Evolutionary conservation across 1,140 invertebrate species (phyloP).

Genomic region (Cherax destructor): DNA sequence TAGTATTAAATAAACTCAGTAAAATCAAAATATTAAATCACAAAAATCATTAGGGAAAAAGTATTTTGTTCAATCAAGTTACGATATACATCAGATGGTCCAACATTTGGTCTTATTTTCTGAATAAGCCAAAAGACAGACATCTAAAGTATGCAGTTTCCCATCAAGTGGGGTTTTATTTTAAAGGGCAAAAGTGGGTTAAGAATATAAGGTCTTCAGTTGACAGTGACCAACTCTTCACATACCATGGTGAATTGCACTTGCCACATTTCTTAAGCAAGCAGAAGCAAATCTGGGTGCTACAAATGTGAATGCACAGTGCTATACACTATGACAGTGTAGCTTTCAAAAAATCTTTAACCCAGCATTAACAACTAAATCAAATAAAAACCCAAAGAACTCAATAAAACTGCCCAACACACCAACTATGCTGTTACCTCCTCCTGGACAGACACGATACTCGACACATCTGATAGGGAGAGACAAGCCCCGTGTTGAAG

Average conservation of each 20-base stretch:
- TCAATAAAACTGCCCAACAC: constrained; percentile 63
- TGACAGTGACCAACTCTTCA: neutral
- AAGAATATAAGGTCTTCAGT: neutral
- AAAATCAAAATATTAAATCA: neutral
- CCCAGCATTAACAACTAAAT: constrained; percentile 16
- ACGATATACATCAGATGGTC: neutral
- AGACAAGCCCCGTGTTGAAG: constrained; percentile 63
- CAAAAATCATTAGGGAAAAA: neutral
- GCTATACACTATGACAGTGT: neutral
- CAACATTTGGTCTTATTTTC: neutral
- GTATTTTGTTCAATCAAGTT: neutral
- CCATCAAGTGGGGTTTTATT: neutral
- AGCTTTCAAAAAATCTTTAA: constrained; percentile 21
- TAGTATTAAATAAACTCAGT: neutral
- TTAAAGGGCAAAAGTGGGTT: neutral
- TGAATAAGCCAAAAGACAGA: neutral
- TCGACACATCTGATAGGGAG: constrained; percentile 61
- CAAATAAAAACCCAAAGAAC: constrained; percentile 59
- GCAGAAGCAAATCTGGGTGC: neutral
- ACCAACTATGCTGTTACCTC: constrained; percentile 71
- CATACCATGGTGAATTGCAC: neutral
- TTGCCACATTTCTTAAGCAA: neutral
- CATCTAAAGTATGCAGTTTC: neutral
- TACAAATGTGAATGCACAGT: neutral
- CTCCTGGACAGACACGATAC: constrained; percentile 68